Evolutionary conservation across 2,888 invertebrate species (phyloP).

Genomic region (Taenaris catops): DNA sequence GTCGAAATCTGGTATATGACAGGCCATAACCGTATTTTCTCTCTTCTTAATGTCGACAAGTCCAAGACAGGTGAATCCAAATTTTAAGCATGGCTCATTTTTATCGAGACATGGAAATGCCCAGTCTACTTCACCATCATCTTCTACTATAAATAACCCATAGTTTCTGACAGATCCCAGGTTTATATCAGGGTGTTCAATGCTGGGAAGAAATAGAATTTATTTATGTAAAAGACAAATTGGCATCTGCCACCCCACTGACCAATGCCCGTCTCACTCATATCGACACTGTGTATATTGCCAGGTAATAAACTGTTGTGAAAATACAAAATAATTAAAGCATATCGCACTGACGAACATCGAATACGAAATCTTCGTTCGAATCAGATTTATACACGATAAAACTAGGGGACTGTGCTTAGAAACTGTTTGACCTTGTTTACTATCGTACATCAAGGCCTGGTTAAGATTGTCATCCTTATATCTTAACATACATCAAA

Average conservation of each 20-base stretch:
- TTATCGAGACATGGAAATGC: slow-evolving; percentile 96
- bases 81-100: slow-evolving; percentile 94
- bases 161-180: slow-evolving; percentile 85
- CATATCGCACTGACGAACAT: no score
- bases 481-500: no score
- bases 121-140: slow-evolving; percentile 96
- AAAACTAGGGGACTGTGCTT: no score
- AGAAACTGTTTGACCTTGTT: no score
- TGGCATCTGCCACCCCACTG: slow-evolving; percentile 42
- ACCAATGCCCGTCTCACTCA: slow-evolving; percentile 59
- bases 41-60: slow-evolving; percentile 86
- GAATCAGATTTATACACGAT: no score
- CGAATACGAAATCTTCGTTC: no score
- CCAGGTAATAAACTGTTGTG: slow-evolving; percentile 64
- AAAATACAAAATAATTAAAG: no score
- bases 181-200: slow-evolving; percentile 81
- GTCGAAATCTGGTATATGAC: slow-evolving; percentile 59
- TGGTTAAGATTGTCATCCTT: no score
- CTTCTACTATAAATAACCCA: slow-evolving; percentile 96
- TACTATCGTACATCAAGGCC: no score
- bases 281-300: slow-evolving; percentile 80
- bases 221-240: no score
- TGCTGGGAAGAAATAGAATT: slow-evolving; percentile 58
- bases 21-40: slow-evolving; percentile 40
- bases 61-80: slow-evolving; percentile 94